These are phyloP conservation scores for Netelia inedita DNA, from an alignment of 2,888 invertebrate species.

Conservation along the genomic window DNA sequence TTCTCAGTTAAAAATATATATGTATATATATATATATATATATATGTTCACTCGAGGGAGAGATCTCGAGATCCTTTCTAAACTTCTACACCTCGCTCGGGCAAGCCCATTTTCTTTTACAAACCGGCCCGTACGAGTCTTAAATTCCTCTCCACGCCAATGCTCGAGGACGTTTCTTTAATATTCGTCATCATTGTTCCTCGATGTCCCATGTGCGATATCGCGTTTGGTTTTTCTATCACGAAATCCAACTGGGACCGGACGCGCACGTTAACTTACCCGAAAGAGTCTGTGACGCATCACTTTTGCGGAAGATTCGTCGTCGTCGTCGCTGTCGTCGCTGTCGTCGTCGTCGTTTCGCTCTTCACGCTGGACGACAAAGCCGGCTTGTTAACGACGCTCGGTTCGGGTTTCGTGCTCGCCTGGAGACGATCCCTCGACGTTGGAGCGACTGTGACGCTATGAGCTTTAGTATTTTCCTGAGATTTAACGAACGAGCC, in stretches of 20 bases:
- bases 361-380: conserved; percentile 44
- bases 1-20: conserved; percentile 60
- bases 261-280: conserved; percentile 56
- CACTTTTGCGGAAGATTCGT: conserved; percentile 64
- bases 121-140: conserved; percentile 7
- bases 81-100: conserved; percentile 36
- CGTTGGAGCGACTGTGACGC: conserved; percentile 24
- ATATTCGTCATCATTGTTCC: not conserved
- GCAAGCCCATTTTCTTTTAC: not conserved
- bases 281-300: conserved; percentile 58
- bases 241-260: conserved; percentile 5
- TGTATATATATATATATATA: conserved; percentile 33
- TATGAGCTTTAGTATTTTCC: conserved; percentile 74
- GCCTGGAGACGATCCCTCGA: conserved; percentile 59
- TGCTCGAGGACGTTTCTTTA: not conserved
- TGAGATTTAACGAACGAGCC: conserved; percentile 78
- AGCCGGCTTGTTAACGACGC: conserved; percentile 18
- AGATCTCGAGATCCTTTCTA: conserved; percentile 58
- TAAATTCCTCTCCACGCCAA: conserved; percentile 2
- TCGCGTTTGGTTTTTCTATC: conserved; percentile 14
- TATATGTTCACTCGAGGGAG: conserved; percentile 57
- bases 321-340: conserved; percentile 6
- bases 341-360: conserved; percentile 28
- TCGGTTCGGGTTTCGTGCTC: conserved; percentile 48
- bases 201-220: not conserved